Percentiles rank a stretch among this genome's conserved stretches.
phyloP scores from a whole-genome alignment of 2,888 invertebrate species.

The Cinara cedri region DNA sequence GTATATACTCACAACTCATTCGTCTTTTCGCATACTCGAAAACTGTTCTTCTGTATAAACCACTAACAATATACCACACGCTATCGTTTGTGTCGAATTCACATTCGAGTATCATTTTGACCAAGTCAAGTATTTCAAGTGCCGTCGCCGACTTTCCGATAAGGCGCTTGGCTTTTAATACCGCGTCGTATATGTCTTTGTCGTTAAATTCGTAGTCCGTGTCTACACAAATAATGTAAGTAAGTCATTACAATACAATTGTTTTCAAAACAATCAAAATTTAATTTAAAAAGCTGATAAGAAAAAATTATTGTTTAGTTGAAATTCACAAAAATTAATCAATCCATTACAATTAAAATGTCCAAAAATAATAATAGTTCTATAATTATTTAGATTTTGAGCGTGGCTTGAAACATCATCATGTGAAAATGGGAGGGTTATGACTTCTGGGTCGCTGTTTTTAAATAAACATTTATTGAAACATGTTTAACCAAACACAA shows the following conservation, averaged over 20 bases:
- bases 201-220: neutral
- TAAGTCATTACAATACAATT: neutral
- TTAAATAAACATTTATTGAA: no score
- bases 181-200: neutral
- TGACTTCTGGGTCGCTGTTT: no score
- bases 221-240: neutral
- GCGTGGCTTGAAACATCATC: no score
- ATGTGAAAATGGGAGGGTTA: no score
- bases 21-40: slow-evolving; percentile 21
- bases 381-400: no score
- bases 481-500: neutral
- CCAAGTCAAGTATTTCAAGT: slow-evolving; percentile 4
- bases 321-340: no score
- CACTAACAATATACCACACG: slow-evolving; percentile 1
- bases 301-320: no score
- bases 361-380: no score
- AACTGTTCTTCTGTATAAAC: slow-evolving; percentile 17
- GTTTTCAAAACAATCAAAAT: no score
- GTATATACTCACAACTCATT: slow-evolving; percentile 14
- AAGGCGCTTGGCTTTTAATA: neutral
- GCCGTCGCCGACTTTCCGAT: neutral
- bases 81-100: slow-evolving; percentile 6
- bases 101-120: neutral
- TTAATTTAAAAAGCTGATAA: neutral
- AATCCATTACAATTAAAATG: no score